phyloP scores from a whole-genome alignment of 1,140 invertebrate species.

The Neelides sp. region DNA sequence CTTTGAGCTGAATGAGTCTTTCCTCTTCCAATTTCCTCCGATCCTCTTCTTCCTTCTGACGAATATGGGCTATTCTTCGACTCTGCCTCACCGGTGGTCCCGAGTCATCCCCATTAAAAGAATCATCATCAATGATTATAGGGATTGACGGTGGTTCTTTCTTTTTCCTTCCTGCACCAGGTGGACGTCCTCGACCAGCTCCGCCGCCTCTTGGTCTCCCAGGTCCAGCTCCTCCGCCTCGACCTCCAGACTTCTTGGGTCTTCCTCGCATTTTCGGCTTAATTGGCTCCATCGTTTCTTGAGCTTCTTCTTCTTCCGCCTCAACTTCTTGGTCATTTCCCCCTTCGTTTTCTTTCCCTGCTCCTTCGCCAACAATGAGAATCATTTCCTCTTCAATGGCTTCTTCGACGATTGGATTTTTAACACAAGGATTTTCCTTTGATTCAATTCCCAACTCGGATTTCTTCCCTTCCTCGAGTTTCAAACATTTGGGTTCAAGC shows the following conservation, averaged over 20 bases:
- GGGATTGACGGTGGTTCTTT: background rate
- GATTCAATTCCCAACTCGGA: background rate
- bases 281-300: slow-evolving; percentile 19
- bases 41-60: slow-evolving; percentile 62
- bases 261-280: slow-evolving; percentile 24
- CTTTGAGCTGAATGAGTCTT: slow-evolving; percentile 40
- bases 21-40: slow-evolving; percentile 48
- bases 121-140: slow-evolving; percentile 41
- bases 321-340: slow-evolving; percentile 41
- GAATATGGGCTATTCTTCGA: slow-evolving; percentile 65
- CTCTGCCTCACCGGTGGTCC: slow-evolving; percentile 53
- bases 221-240: slow-evolving; percentile 29
- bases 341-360: slow-evolving; percentile 53
- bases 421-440: slow-evolving; percentile 6
- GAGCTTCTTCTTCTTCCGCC: slow-evolving; percentile 15
- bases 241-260: slow-evolving; percentile 17
- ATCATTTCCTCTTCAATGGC: slow-evolving; percentile 57
- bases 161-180: background rate
- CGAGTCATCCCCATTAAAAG: slow-evolving; percentile 20
- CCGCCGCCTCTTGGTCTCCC: slow-evolving; percentile 34
- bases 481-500: background rate
- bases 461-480: slow-evolving; percentile 7
- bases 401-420: slow-evolving; percentile 45
- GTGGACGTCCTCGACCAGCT: background rate
- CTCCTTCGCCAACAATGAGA: slow-evolving; percentile 56